These are phyloP conservation scores for Myoxocephalus aenaeus DNA, from an alignment of 2,797 vertebrate species.

Conservation along the genomic window DNA sequence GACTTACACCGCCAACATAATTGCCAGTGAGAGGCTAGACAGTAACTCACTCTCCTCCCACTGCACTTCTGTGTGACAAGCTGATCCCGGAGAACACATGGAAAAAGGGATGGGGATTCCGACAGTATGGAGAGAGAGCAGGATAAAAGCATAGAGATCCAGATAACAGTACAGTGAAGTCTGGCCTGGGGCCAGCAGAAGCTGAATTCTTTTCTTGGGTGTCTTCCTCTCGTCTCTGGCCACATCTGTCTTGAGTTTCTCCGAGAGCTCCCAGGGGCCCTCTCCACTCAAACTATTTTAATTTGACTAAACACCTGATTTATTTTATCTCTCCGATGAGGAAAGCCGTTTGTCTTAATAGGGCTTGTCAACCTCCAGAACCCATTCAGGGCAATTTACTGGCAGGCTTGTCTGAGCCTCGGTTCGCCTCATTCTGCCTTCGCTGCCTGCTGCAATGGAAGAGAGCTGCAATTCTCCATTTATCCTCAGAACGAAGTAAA, in stretches of 20 bases:
- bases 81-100: constrained; percentile 70
- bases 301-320: constrained; percentile 99
- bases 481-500: constrained; percentile 83
- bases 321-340: constrained; percentile 99
- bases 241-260: constrained; percentile 99
- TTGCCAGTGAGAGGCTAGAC: constrained; percentile 85
- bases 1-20: constrained; percentile 87
- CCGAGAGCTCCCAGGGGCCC: constrained; percentile 94
- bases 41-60: constrained; percentile 84
- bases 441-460: constrained; percentile 87
- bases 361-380: constrained; percentile 97
- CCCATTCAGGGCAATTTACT: constrained; percentile 97
- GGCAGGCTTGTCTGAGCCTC: constrained; percentile 87
- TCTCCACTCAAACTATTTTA: constrained; percentile 99
- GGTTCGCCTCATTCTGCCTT: constrained; percentile 77
- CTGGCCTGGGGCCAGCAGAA: constrained; percentile 81
- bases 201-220: constrained; percentile 89
- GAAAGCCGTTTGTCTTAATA: constrained; percentile 99
- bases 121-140: constrained; percentile 16
- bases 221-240: constrained; percentile 92
- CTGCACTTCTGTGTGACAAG: constrained; percentile 81
- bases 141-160: constrained; percentile 57
- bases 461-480: constrained; percentile 95
- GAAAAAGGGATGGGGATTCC: constrained; percentile 55
- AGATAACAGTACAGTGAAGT: constrained; percentile 72